phyloP scores from a whole-genome alignment of 2,113 vertebrate genomes.

The Clarias batrachus region DNA sequence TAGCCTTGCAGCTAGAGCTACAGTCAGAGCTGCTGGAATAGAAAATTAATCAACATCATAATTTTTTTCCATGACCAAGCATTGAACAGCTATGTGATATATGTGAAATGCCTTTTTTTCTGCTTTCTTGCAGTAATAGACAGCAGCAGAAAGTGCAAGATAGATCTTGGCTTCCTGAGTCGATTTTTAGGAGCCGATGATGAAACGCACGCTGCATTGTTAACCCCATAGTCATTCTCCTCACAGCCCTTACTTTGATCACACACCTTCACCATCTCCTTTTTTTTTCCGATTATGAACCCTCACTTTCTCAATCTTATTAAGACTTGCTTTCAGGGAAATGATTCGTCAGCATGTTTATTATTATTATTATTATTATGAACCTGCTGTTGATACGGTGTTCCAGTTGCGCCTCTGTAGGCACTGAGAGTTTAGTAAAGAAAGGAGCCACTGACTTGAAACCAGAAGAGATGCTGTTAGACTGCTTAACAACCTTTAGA shows the following conservation, averaged over 20 bases:
- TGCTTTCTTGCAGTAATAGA: not conserved
- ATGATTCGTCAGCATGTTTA: not conserved
- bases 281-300: constrained; percentile 3
- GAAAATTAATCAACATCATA: not conserved
- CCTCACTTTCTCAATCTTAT: constrained; percentile 29
- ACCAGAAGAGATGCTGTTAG: not conserved
- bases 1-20: not conserved
- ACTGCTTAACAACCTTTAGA: not conserved
- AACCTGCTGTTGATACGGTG: not conserved
- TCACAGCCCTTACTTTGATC: constrained; percentile 41
- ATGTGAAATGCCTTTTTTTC: not conserved
- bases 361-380: not conserved
- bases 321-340: constrained; percentile 41
- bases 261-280: not conserved
- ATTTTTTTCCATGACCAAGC: not conserved
- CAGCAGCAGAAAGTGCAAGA: not conserved
- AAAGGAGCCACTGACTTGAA: not conserved
- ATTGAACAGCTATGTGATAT: not conserved
- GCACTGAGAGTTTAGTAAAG: not conserved
- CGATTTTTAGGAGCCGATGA: not conserved
- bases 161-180: not conserved
- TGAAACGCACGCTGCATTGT: constrained; percentile 32
- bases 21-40: not conserved
- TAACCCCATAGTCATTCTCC: constrained; percentile 34
- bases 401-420: constrained; percentile 14